phyloP scores from a whole-genome alignment of 2,797 vertebrate species.

The Poliocrania exsul region DNA sequence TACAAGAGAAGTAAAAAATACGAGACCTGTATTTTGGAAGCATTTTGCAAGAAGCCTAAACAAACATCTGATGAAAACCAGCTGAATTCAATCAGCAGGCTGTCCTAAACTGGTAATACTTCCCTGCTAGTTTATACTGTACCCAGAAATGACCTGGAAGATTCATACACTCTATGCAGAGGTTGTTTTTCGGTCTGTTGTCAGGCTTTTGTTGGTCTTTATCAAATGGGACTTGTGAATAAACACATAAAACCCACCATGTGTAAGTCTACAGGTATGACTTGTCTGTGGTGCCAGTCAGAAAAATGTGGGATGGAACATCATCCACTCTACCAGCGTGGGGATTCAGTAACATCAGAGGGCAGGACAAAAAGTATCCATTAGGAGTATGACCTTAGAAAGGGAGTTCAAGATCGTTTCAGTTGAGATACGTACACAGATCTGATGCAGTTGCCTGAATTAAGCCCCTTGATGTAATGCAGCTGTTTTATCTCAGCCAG shows the following conservation, averaged over 20 bases:
- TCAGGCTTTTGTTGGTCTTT: neutral
- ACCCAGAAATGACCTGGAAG: neutral
- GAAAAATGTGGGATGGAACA: neutral
- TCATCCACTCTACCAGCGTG: neutral
- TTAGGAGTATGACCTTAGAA: neutral
- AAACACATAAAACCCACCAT: neutral
- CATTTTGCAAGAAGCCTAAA: neutral
- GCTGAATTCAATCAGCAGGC: neutral
- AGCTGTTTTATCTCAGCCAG: neutral
- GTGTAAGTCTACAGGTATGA: neutral
- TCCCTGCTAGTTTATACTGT: neutral
- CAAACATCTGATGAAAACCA: neutral
- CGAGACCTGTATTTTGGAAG: neutral
- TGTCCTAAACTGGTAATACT: neutral
- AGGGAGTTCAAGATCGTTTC: neutral
- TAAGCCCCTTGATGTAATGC: neutral
- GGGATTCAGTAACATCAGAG: neutral
- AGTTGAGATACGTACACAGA: neutral
- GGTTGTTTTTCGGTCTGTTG: neutral
- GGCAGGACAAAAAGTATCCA: neutral
- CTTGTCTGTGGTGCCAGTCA: neutral
- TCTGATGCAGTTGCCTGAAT: neutral
- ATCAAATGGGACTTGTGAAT: neutral
- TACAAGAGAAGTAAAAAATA: neutral
- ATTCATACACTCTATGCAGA: accelerated